Conservation (phyloP, 2,888 invertebrate species). For the Sepiola atlantica region DNA sequence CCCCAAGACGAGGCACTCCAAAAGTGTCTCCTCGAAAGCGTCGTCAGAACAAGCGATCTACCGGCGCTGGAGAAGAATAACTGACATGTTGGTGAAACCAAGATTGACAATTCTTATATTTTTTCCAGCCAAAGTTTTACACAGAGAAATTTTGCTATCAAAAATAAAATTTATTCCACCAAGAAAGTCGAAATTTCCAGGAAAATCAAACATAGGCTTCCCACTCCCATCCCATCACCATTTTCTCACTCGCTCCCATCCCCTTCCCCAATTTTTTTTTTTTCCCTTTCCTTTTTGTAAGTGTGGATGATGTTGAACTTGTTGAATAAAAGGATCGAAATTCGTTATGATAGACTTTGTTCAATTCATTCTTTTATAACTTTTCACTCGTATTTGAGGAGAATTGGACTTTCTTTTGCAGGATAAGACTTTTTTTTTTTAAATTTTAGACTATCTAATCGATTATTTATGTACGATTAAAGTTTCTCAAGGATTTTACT, state of each 20-base stretch:
- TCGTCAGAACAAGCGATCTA: constrained; percentile 65
- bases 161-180: constrained; percentile 46
- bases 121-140: constrained; percentile 15
- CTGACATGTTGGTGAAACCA: constrained; percentile 2
- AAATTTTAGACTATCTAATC: too few species aligned
- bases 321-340: constrained; percentile 40
- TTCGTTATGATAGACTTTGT: not conserved
- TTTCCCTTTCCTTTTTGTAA: not conserved
- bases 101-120: constrained; percentile 44
- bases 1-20: constrained; percentile 70
- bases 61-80: constrained; percentile 66
- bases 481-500: too few species aligned
- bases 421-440: too few species aligned
- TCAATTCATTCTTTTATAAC: not conserved
- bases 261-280: not conserved
- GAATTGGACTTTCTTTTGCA: too few species aligned
- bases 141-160: constrained; percentile 38
- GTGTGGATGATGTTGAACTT: constrained; percentile 38
- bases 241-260: not conserved
- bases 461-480: too few species aligned
- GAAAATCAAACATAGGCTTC: not conserved
- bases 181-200: constrained; percentile 35
- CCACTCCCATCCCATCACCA: not conserved
- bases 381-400: not conserved
- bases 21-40: constrained; percentile 69